A percentile compares a stretch with the other conserved stretches of the same genome.
These are phyloP conservation scores for Triplophysa siluroides DNA, from an alignment of 2,113 vertebrate species.

Conservation along the genomic window DNA sequence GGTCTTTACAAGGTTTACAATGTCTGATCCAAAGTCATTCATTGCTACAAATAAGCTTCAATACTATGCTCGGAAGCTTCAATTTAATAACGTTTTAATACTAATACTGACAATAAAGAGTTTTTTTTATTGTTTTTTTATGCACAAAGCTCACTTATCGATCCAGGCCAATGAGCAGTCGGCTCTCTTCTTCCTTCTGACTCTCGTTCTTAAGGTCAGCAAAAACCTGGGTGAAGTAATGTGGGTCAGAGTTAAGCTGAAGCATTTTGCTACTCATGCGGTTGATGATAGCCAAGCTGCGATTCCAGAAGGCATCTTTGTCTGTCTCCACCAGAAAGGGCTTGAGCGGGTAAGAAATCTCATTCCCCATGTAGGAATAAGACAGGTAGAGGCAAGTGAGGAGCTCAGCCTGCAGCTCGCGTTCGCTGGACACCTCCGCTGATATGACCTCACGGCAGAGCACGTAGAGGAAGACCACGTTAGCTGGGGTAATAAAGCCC, in stretches of 20 bases:
- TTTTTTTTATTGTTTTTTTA: not conserved
- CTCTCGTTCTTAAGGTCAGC: slow-evolving; percentile 77
- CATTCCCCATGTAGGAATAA: slow-evolving; percentile 79
- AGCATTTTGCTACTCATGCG: slow-evolving; percentile 78
- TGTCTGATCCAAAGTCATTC: not conserved
- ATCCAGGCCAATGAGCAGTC: slow-evolving; percentile 87
- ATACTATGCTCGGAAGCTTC: slow-evolving; percentile 12
- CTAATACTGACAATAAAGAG: slow-evolving; percentile 19
- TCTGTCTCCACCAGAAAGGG: slow-evolving; percentile 76
- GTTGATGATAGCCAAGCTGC: slow-evolving; percentile 76
- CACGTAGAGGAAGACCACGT: slow-evolving; percentile 80
- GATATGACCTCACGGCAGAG: slow-evolving; percentile 76
- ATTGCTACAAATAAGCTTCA: slow-evolving; percentile 32
- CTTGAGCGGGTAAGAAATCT: slow-evolving; percentile 78
- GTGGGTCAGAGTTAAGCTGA: slow-evolving; percentile 77
- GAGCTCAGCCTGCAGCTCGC: slow-evolving; percentile 75
- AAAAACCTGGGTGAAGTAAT: slow-evolving; percentile 78
- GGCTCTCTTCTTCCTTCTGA: slow-evolving; percentile 80
- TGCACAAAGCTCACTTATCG: slow-evolving; percentile 70
- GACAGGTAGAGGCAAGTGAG: slow-evolving; percentile 78
- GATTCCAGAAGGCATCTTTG: slow-evolving; percentile 78
- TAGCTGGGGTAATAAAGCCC: slow-evolving; percentile 76
- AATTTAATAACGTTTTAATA: slow-evolving; percentile 1
- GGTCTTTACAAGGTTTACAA: not conserved
- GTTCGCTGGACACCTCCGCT: slow-evolving; percentile 71